These are phyloP conservation scores for Lemur catta DNA, from an alignment of 2,797 vertebrate species.

Conservation along the genomic window DNA sequence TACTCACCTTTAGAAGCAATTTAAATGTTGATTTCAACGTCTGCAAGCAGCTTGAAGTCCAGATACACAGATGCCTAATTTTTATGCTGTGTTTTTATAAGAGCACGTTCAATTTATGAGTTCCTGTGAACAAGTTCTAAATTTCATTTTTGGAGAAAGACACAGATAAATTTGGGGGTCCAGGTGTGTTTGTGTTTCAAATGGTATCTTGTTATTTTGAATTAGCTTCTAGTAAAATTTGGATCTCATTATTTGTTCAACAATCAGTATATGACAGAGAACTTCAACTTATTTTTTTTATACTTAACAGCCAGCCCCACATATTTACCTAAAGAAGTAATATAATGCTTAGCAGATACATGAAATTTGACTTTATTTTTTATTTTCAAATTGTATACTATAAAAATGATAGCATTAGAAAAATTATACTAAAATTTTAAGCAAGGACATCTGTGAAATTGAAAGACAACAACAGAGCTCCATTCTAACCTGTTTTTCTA, in stretches of 20 bases:
- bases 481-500: background rate
- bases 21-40: slow-evolving; percentile 47
- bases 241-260: background rate
- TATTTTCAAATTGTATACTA: background rate
- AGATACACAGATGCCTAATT: slow-evolving; percentile 61
- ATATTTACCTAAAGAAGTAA: background rate
- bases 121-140: slow-evolving; percentile 40
- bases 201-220: slow-evolving; percentile 14
- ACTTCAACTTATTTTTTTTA: background rate
- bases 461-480: background rate
- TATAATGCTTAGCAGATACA: background rate
- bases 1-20: slow-evolving; percentile 49
- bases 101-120: slow-evolving; percentile 8
- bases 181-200: slow-evolving; percentile 25
- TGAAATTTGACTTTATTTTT: slow-evolving; percentile 12
- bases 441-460: background rate
- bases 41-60: slow-evolving; percentile 50
- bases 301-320: background rate
- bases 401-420: background rate
- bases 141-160: slow-evolving; percentile 55
- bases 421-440: slow-evolving; percentile 18
- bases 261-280: background rate
- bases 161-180: background rate
- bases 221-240: slow-evolving; percentile 43
- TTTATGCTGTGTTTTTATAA: slow-evolving; percentile 55